A percentile compares a stretch with the other conserved stretches of the same genome.
Evolutionary conservation across 2,113 vertebrate species (phyloP).

Genomic region (Planiliza haematocheilus): DNA sequence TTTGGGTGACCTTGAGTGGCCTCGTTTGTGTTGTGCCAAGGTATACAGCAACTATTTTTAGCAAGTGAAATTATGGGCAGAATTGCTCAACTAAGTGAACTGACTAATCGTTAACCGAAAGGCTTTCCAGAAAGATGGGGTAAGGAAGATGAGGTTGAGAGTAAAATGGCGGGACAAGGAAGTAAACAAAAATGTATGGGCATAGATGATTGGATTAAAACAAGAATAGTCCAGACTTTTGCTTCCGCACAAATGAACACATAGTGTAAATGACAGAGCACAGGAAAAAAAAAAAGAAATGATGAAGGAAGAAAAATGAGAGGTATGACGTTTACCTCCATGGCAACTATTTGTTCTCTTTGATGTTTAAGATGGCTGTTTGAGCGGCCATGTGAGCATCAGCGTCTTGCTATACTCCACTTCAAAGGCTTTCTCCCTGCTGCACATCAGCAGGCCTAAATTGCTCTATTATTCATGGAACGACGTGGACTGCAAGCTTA

Average conservation of each 20-base stretch:
- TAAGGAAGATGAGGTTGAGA: too few species aligned
- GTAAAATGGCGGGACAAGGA: too few species aligned
- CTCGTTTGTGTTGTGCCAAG: too few species aligned
- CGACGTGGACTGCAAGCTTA: constrained; percentile 29
- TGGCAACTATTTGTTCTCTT: constrained; percentile 50
- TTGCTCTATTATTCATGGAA: constrained; percentile 57
- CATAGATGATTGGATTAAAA: background rate
- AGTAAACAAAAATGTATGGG: background rate
- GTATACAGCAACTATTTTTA: too few species aligned
- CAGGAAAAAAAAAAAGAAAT: constrained; percentile 19
- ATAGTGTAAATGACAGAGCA: background rate
- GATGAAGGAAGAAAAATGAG: constrained; percentile 1
- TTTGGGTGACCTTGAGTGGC: too few species aligned
- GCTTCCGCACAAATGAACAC: background rate
- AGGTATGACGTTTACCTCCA: constrained; percentile 34
- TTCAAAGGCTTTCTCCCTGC: constrained; percentile 59
- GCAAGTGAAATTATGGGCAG: too few species aligned
- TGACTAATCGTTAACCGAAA: too few species aligned
- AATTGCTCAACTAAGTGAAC: too few species aligned
- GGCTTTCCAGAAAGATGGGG: too few species aligned
- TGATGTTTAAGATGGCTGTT: constrained; percentile 47
- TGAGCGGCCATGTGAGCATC: background rate
- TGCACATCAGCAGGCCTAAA: constrained; percentile 50
- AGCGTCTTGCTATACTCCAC: constrained; percentile 35
- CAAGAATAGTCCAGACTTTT: background rate